phyloP scores from a whole-genome alignment of 2,113 vertebrate species.

The Orycteropus afer region DNA sequence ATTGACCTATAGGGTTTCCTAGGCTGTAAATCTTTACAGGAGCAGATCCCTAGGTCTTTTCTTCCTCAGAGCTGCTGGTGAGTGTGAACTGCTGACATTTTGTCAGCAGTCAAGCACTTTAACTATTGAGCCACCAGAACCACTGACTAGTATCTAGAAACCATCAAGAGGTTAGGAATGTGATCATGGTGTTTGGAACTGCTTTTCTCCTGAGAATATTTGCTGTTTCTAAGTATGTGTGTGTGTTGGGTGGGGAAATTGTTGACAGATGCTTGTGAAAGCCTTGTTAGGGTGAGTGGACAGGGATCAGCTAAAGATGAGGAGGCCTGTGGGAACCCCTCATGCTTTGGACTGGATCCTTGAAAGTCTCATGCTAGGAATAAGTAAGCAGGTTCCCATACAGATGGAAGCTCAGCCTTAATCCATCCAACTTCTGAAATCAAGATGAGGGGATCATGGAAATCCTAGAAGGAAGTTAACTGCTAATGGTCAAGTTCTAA shows the following conservation, averaged over 20 bases:
- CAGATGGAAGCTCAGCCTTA: not conserved
- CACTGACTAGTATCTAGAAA: not conserved
- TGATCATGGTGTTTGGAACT: not conserved
- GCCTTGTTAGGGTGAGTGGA: not conserved
- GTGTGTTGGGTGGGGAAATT: not conserved
- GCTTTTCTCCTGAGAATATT: not conserved
- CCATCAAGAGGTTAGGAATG: not conserved
- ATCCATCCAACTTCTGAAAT: not conserved
- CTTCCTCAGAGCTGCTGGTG: not conserved
- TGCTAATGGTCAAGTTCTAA: not conserved
- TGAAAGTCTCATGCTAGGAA: not conserved
- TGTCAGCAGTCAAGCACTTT: not conserved
- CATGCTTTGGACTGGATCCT: not conserved
- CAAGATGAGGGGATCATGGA: not conserved
- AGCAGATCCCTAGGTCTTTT: not conserved
- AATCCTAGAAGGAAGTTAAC: not conserved
- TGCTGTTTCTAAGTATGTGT: not conserved
- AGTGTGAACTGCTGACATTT: not conserved
- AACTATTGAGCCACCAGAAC: not conserved
- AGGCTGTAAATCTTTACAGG: not conserved
- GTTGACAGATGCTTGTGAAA: not conserved
- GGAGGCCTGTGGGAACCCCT: not conserved
- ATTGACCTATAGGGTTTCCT: not conserved
- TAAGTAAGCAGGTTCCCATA: not conserved
- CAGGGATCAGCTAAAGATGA: not conserved